Evolutionary conservation across 2,797 vertebrate genomes (phyloP), one percentile per base, ranked within the genome.

Genomic region (Glossophaga mutica): DNA sequence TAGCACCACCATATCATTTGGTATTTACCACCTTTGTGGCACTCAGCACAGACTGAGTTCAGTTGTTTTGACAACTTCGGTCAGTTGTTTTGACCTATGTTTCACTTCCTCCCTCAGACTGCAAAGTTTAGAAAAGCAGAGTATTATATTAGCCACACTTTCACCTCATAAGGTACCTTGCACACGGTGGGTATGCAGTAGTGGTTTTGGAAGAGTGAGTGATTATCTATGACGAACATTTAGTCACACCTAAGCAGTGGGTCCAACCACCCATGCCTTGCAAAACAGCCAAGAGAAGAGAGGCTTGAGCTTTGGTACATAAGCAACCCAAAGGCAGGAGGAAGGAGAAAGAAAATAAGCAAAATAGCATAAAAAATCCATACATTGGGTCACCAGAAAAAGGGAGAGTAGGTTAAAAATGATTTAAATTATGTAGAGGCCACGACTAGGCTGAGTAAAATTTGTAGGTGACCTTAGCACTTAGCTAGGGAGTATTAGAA

Each of bases 311-410:
- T 71, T 83, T 78, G n/a, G 39, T 26, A 86, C 29, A 29, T 77
- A 65, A 85, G 73, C 5, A 71, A 87, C 14, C 9, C 76, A 71
- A 78, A 92, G 50, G 26, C 62, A 79, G 55, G 29, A 74, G 21
- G 52, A 85, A 39, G 24, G 52, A 86, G 73, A 95, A 74, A 90
- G 24, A 79, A 91, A 96, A 91, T 15, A 87, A 89, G 52, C 15
- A 79, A 94, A 91, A 91, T 1, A 90, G 15, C 21, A 84, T 46
- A 19, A 94, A 93, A 68, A 74, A 90, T 67, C 87, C 32, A 86
- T 32, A 55, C 2, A 62, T 5, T 26, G 24, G 42, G 71, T 81
- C 62, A 86, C 68, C n/a, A 95, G 70, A 39, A 88, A 92, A 96
- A 24, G 3, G 65, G 21, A 22, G 29, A 95, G 21, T 74, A 92